Evolutionary conservation across 2,797 vertebrate genomes (phyloP).

Genomic region (Takifugu rubripes): DNA sequence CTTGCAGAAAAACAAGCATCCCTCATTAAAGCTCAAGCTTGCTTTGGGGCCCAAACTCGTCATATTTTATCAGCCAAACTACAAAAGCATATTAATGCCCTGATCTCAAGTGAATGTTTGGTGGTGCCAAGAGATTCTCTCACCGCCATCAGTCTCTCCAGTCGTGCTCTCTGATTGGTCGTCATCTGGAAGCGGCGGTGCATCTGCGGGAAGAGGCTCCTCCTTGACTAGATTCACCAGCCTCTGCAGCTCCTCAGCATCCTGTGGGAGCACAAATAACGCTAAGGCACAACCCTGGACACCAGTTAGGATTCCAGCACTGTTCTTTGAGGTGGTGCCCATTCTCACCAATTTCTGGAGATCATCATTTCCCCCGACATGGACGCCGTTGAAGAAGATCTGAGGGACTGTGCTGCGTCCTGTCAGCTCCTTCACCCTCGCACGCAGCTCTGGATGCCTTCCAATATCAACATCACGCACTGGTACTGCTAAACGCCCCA

Average conservation of each 20-base stretch:
- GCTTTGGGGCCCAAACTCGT: not conserved
- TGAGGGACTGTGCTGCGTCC: constrained; percentile 74
- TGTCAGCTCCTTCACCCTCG: constrained; percentile 65
- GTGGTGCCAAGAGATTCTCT: constrained; percentile 3
- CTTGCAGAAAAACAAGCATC: not conserved
- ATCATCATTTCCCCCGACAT: constrained; percentile 72
- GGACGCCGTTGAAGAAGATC: constrained; percentile 77
- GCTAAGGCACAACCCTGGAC: not conserved
- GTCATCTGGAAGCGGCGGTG: constrained; percentile 60
- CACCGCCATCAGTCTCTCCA: constrained; percentile 48
- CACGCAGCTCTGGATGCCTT: constrained; percentile 60
- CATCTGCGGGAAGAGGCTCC: constrained; percentile 59
- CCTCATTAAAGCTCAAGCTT: not conserved
- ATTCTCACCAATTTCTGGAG: constrained; percentile 72
- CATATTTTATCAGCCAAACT: no score
- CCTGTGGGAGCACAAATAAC: constrained; percentile 40
- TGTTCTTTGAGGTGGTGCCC: not conserved
- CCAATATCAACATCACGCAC: constrained; percentile 71
- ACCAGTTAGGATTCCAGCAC: no score
- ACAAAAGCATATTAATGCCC: not conserved
- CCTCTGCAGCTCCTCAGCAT: constrained; percentile 64
- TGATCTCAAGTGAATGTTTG: not conserved
- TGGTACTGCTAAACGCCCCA: constrained; percentile 61
- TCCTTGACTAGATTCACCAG: constrained; percentile 69
- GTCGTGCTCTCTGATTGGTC: constrained; percentile 24